Conservation (phyloP, 2,888 invertebrate species). For the Gortyna flavago region DNA sequence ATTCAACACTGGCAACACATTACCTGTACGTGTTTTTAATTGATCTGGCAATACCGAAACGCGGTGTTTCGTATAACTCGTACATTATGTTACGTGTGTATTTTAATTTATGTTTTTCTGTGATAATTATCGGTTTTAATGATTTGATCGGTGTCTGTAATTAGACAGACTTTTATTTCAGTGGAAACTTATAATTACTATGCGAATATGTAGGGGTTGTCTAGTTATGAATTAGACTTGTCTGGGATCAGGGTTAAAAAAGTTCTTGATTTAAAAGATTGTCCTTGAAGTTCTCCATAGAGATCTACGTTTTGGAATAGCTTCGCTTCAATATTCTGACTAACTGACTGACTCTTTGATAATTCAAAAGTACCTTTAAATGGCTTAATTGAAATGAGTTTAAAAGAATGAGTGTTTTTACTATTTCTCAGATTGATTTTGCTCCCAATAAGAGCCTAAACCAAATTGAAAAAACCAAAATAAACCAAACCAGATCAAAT, state of each 20-base stretch:
- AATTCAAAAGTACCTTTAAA: neutral
- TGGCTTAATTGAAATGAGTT: neutral
- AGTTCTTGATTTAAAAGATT: neutral
- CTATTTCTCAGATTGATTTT: neutral
- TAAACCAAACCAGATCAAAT: neutral
- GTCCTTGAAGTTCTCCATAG: neutral
- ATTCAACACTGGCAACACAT: conserved; percentile 83
- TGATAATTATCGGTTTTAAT: conserved; percentile 40
- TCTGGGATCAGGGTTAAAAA: neutral
- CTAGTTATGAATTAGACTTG: neutral
- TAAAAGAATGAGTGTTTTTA: neutral
- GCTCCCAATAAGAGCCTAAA: neutral
- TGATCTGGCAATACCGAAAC: conserved; percentile 80
- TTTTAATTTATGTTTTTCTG: conserved; percentile 39
- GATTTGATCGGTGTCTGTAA: conserved; percentile 25
- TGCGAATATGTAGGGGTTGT: neutral
- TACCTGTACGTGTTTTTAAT: conserved; percentile 79
- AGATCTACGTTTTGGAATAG: neutral
- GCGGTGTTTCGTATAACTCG: conserved; percentile 52
- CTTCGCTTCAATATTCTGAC: neutral
- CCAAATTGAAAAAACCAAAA: neutral
- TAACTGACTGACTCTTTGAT: neutral
- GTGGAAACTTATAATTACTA: conserved; percentile 20
- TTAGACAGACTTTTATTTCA: conserved; percentile 2
- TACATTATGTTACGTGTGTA: conserved; percentile 41